Percentiles rank a stretch among this genome's conserved stretches.
Evolutionary conservation across 2,797 vertebrate genomes (phyloP).

Genomic region (Chiloscyllium punctatum): DNA sequence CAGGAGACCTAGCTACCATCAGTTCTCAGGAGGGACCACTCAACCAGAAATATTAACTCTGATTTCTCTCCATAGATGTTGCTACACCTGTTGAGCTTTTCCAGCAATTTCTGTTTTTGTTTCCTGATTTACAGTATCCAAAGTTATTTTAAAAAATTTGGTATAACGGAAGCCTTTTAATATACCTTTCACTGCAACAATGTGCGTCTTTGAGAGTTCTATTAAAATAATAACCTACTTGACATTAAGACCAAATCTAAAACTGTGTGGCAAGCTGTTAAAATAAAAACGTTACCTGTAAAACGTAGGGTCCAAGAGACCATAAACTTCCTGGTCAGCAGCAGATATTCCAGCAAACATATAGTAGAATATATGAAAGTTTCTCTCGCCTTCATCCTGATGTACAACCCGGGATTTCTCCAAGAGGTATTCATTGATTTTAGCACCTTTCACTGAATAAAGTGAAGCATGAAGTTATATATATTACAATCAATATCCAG

Average conservation of each 20-base stretch:
- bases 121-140: too few relatives aligned
- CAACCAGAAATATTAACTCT: too few relatives aligned
- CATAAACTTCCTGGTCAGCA: slow-evolving; percentile 61
- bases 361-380: slow-evolving; percentile 71
- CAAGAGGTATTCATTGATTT: slow-evolving; percentile 65
- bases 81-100: too few relatives aligned
- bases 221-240: not conserved
- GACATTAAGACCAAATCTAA: not conserved
- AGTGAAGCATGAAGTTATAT: not conserved
- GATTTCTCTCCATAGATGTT: too few relatives aligned
- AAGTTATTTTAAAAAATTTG: too few relatives aligned
- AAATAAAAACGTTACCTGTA: slow-evolving; percentile 56
- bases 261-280: not conserved
- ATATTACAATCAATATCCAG: not conserved
- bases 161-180: not conserved
- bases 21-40: too few relatives aligned
- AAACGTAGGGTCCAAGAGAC: slow-evolving; percentile 57
- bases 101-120: too few relatives aligned
- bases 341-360: slow-evolving; percentile 60
- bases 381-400: slow-evolving; percentile 61
- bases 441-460: slow-evolving; percentile 61
- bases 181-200: not conserved
- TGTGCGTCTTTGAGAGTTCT: not conserved
- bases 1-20: too few relatives aligned
- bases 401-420: slow-evolving; percentile 67